Conservation (phyloP, 2,888 invertebrate species). For the Amorpha juglandis region DNA sequence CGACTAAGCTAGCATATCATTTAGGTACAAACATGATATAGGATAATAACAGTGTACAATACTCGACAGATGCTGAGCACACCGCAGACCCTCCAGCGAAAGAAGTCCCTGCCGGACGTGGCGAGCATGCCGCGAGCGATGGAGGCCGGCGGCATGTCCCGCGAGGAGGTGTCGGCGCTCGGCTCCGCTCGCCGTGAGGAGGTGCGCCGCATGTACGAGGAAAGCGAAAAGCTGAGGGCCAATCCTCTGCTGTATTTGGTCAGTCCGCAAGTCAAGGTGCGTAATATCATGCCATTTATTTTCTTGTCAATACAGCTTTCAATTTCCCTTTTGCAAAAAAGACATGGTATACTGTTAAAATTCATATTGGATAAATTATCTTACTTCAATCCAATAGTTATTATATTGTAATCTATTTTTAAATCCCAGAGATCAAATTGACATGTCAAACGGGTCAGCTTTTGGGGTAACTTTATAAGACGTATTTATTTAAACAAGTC, state of each 20-base stretch:
- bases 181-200: conserved; percentile 98
- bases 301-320: background rate
- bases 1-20: no score
- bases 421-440: no score
- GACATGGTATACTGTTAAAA: no score
- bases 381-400: no score
- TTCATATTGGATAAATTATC: no score
- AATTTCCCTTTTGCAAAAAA: no score
- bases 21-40: background rate
- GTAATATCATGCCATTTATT: background rate
- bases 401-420: no score
- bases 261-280: conserved; percentile 98
- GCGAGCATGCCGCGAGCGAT: conserved; percentile 92
- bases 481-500: no score
- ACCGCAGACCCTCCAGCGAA: conserved; percentile 92
- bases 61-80: conserved; percentile 88
- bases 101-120: conserved; percentile 98
- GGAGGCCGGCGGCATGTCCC: conserved; percentile 90
- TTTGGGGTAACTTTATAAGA: no score
- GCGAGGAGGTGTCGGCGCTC: conserved; percentile 97
- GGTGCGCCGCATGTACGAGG: conserved; percentile 94
- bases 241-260: conserved; percentile 97
- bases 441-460: no score
- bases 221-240: conserved; percentile 95
- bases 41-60: background rate